phyloP scores from a whole-genome alignment of 2,113 vertebrate genomes.

The Rynchops niger region DNA sequence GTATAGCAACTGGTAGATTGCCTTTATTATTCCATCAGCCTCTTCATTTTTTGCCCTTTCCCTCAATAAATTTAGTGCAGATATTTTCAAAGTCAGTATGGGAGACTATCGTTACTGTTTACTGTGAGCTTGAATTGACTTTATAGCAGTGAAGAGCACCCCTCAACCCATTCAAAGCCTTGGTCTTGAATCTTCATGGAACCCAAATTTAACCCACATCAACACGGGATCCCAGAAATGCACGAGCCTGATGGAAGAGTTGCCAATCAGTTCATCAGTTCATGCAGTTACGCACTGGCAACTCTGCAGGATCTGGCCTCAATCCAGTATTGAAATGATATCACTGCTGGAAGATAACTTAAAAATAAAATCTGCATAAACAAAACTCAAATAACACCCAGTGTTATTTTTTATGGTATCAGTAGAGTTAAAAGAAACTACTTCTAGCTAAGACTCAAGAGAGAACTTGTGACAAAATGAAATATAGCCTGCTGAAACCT shows the following conservation, averaged over 20 bases:
- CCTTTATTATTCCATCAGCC: neutral
- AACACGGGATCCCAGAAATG: neutral
- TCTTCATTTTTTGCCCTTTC: neutral
- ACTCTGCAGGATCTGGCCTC: neutral
- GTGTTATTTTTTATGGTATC: neutral
- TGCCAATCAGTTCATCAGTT: neutral
- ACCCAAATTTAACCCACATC: neutral
- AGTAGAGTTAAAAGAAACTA: constrained; percentile 39
- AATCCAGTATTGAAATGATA: neutral
- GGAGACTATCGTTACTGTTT: neutral
- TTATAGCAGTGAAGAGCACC: neutral
- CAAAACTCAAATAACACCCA: neutral
- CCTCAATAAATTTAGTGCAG: neutral
- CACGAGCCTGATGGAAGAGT: neutral
- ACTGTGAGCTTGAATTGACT: neutral
- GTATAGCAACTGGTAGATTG: neutral
- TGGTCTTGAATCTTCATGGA: neutral
- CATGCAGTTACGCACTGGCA: neutral
- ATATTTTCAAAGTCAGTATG: neutral
- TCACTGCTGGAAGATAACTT: neutral
- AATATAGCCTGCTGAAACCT: constrained; percentile 45
- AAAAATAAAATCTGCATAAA: neutral
- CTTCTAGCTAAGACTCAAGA: neutral
- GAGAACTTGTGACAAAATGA: constrained; percentile 53
- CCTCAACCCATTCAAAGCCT: neutral